Percentiles rank a stretch among this genome's conserved stretches.
These are phyloP conservation scores for Agrypnia vestita DNA, from an alignment of 1,140 invertebrate species.

Conservation along the genomic window DNA sequence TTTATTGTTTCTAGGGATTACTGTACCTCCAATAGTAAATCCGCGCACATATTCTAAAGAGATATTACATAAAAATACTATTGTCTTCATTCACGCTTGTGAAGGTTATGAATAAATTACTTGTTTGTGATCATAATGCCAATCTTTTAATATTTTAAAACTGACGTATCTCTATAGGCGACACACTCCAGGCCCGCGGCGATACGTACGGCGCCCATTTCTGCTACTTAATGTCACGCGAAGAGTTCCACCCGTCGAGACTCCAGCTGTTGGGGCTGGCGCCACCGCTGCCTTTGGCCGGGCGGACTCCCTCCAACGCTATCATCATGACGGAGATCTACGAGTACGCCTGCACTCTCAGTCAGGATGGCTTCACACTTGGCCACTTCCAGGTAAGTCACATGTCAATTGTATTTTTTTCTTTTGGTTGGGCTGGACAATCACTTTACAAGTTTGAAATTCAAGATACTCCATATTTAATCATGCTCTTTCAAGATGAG, in stretches of 20 bases:
- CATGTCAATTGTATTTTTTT: not conserved
- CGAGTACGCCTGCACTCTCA: slow-evolving; percentile 91
- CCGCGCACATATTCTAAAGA: too few species aligned
- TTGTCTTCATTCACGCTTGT: too few species aligned
- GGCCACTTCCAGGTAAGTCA: slow-evolving; percentile 79
- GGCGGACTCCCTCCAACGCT: slow-evolving; percentile 86
- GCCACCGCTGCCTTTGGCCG: slow-evolving; percentile 68
- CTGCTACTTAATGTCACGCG: slow-evolving; percentile 92
- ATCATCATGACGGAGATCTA: slow-evolving; percentile 96
- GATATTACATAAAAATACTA: too few species aligned
- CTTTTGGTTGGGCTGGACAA: too few species aligned
- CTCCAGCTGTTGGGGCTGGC: slow-evolving; percentile 87
- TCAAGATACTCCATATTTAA: too few species aligned
- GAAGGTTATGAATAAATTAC: too few species aligned
- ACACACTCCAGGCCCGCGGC: slow-evolving; percentile 80
- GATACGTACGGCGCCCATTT: slow-evolving; percentile 92
- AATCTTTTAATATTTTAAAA: not conserved
- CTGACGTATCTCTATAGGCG: slow-evolving; percentile 69
- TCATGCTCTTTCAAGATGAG: too few species aligned
- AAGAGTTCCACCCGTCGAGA: slow-evolving; percentile 77
- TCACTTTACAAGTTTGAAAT: too few species aligned
- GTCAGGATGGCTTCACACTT: slow-evolving; percentile 82
- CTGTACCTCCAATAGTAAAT: too few species aligned
- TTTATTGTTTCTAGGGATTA: too few species aligned
- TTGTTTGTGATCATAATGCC: not conserved